Conservation (phyloP, 2,797 vertebrate species). For the Arctocebus calabarensis region DNA sequence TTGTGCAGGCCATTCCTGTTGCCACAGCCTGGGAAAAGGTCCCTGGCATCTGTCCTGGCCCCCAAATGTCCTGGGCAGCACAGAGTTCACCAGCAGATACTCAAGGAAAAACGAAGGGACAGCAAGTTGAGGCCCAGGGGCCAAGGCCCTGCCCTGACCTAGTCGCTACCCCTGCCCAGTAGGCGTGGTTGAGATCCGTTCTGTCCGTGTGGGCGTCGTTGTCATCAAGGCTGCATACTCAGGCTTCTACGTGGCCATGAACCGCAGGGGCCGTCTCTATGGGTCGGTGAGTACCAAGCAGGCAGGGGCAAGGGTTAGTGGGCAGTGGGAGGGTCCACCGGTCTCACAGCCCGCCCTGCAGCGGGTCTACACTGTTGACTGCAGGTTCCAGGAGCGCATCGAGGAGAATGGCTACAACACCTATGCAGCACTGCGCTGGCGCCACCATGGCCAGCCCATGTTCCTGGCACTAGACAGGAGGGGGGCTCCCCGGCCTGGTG, state of each 20-base stretch:
- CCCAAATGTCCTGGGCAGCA: neutral
- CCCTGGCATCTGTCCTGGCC: neutral
- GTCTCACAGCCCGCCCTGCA: constrained; percentile 79
- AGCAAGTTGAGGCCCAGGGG: neutral
- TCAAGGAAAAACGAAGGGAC: neutral
- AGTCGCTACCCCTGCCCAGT: constrained; percentile 67
- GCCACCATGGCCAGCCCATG: constrained; percentile 93
- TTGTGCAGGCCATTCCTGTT: neutral
- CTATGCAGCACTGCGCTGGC: constrained; percentile 94
- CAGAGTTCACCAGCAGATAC: neutral
- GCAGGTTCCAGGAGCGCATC: constrained; percentile 95
- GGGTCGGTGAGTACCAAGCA: constrained; percentile 93
- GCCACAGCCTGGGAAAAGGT: neutral
- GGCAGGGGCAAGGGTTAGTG: rapidly evolving
- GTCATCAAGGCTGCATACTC: constrained; percentile 96
- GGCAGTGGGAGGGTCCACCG: neutral
- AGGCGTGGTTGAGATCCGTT: constrained; percentile 97
- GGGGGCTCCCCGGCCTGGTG: constrained; percentile 90
- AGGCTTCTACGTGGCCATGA: constrained; percentile 97
- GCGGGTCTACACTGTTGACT: constrained; percentile 94
- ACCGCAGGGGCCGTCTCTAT: constrained; percentile 94
- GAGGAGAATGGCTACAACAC: constrained; percentile 98
- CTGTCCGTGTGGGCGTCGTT: constrained; percentile 94
- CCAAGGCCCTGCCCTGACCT: neutral
- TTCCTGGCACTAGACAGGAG: constrained; percentile 94